Conservation (phyloP, 2,113 vertebrate genomes). For the Proterorhinus semilunaris region DNA sequence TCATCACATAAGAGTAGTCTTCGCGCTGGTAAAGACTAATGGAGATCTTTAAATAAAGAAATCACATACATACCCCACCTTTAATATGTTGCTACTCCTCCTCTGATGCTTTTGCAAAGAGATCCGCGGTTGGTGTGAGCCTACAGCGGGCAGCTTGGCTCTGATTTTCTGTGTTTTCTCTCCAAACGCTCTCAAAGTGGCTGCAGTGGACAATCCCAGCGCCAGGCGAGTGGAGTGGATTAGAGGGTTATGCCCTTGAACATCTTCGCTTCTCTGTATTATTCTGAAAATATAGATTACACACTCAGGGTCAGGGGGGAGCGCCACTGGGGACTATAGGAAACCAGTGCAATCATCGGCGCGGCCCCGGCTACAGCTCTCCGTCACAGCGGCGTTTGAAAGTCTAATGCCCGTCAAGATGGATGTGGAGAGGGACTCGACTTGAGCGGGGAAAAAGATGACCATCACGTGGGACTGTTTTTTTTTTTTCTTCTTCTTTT, state of each 20-base stretch:
- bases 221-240: constrained; percentile 66
- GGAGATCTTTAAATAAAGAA: too few relatives aligned
- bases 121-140: background rate
- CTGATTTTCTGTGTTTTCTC: constrained; percentile 38
- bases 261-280: constrained; percentile 63
- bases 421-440: constrained; percentile 61
- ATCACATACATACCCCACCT: too few relatives aligned
- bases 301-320: constrained; percentile 53
- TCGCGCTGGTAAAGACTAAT: too few relatives aligned
- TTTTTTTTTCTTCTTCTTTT: too few relatives aligned
- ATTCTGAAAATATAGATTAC: constrained; percentile 73
- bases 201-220: constrained; percentile 45
- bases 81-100: too few relatives aligned
- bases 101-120: too few relatives aligned
- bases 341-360: constrained; percentile 63
- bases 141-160: background rate
- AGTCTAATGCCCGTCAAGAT: constrained; percentile 62
- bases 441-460: constrained; percentile 61
- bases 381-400: constrained; percentile 56
- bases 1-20: too few relatives aligned
- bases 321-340: constrained; percentile 60
- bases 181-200: constrained; percentile 23
- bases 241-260: constrained; percentile 70
- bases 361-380: constrained; percentile 39
- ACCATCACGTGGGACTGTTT: constrained; percentile 32